Evolutionary conservation across 2,113 vertebrate species (phyloP), one percentile per base, ranked within the genome.

Genomic region (Anoplopoma fimbria): DNA sequence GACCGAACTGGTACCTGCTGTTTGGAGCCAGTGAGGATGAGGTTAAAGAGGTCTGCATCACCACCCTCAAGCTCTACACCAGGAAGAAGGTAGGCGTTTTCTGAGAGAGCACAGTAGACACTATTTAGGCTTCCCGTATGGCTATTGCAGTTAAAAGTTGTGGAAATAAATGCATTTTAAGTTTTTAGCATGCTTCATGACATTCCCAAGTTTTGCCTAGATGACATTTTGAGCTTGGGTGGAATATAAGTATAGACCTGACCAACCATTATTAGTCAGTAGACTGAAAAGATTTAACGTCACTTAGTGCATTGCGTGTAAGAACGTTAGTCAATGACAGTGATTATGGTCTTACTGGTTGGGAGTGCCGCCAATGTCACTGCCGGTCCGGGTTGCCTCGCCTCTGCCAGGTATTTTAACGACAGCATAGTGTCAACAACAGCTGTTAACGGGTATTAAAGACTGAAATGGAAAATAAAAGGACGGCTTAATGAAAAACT

Each of bases 21-120:
- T 99, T 99, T 82, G 98, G 98, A 81, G 96, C 94, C 69, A 99
- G 93, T 0, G 98, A 99, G 74, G 98, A 99, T 9, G 97, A 99
- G 62, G 97, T 99, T 23, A 98, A 98, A 82, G 98, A 99, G 31
- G 97, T 99, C 58, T 99, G 98, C 75, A 90, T 97, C 84, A 97
- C 97, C 15, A 99, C 97, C 0, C 95, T 99, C 25, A 97, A 95
- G 87, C 97, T 99, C 23, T 99, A 99, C 80, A 97, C 97, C 21
- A 96, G 98, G 64, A 99, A 98, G 91, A 99, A 99, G 96, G 99
- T 99, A 85, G 38, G 1, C 15, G 9, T 12, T 5, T 73, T 42
- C 45, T 21, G 6, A 14, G 17, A 4, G n/a, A 23, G 29, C 19
- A 34, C 19, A n/a, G 4, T 15, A 38, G 36, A 38, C 36, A 4